Evolutionary conservation across 2,797 vertebrate genomes (phyloP).

Genomic region (Lacerta bilineata): DNA sequence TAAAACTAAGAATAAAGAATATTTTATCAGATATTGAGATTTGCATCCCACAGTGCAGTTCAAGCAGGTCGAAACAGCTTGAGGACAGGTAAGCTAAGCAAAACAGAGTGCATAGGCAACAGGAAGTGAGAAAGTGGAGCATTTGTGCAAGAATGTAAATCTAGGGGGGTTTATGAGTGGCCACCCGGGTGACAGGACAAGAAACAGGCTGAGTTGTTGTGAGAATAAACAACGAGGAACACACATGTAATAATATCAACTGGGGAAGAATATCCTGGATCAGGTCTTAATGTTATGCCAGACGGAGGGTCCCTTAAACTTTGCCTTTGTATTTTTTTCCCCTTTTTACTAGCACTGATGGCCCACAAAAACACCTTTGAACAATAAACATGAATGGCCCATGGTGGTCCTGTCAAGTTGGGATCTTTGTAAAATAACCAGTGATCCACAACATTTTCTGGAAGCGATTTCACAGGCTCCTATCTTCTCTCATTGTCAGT

Average conservation of each 20-base stretch:
- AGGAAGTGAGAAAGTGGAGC: conserved; percentile 84
- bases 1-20: neutral
- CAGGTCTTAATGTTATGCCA: conserved; percentile 22
- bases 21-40: neutral
- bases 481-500: conserved; percentile 42
- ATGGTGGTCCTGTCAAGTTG: conserved; percentile 88
- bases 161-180: conserved; percentile 89
- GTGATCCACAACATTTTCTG: conserved; percentile 80
- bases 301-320: conserved; percentile 15
- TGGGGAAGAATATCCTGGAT: conserved; percentile 74
- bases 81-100: conserved; percentile 67
- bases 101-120: conserved; percentile 87
- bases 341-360: conserved; percentile 46
- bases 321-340: conserved; percentile 26
- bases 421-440: conserved; percentile 83
- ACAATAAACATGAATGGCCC: conserved; percentile 87
- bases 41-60: neutral
- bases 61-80: neutral
- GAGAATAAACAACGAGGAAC: conserved; percentile 92
- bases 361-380: conserved; percentile 82
- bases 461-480: conserved; percentile 77
- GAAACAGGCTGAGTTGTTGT: conserved; percentile 84
- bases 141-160: conserved; percentile 89
- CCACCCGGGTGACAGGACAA: conserved; percentile 91
- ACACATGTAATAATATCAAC: conserved; percentile 93